Evolutionary conservation across 2,113 vertebrate species (phyloP), one percentile per base, ranked within the genome.

Genomic region (Trinectes maculatus): DNA sequence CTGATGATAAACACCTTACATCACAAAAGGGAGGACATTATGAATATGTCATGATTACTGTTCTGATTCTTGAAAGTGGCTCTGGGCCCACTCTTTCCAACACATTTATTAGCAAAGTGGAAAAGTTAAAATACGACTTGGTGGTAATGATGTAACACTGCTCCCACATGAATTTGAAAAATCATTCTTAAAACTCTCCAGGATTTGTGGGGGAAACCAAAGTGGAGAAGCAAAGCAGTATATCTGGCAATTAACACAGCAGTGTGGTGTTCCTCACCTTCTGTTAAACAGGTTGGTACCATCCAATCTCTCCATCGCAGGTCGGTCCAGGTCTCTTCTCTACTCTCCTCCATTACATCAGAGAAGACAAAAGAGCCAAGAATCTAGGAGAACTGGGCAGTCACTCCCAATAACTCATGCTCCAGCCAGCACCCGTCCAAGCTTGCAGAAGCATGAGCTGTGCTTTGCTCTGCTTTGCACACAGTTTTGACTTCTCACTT

Each of bases 301-400:
- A 54, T 80, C 69, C 63, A 18, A 49, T 53, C 39, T 29, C 61
- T 19, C 19, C 42, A 9, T 19, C 55, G 31, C 26, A 53, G 52
- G 49, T 54, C 33, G 1, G 6, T 33, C 44, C 75, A 44, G 48
- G 56, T 0, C 37, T 66, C 37, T 65, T 0, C 39, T 71, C 49
- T 56, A 2, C 55, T 65, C 63, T 64, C 67, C 82, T 82, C 83
- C 75, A 77, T 89, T 82, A 87, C 86, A 85, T 89, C 89, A 89
- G 74, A 72, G 64, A 0, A 7, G 24, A 9, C 49, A 18, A 34
- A 39, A 39, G 31, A 76, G 85, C 78, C 82, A 84, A 80, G 64
- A 70, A 75, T 70, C 79, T 36, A 40, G 67, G 40, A 44, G 71
- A 82, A 71, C 71, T 33, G 28, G 21, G 51, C 74, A 79, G 74